A percentile compares a stretch with the other conserved stretches of the same genome.
Conservation (phyloP, 1,140 invertebrate species). For the Drosophila sucinea region DNA sequence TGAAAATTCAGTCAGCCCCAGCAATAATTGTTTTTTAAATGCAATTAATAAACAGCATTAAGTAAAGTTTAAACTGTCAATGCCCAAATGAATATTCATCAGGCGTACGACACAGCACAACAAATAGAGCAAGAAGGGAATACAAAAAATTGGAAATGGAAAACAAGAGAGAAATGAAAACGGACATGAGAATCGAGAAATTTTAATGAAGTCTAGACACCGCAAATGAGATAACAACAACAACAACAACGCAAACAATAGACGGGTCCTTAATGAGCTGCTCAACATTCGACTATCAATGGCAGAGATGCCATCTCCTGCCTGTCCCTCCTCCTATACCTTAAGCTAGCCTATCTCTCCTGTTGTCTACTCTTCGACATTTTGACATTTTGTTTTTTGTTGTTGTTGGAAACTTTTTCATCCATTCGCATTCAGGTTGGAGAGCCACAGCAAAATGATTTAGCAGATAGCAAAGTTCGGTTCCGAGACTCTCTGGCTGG, state of each 20-base stretch:
- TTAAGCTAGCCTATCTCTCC: not conserved
- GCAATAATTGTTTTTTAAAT: slow-evolving; percentile 68
- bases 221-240: slow-evolving; percentile 36
- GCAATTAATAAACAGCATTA: slow-evolving; percentile 52
- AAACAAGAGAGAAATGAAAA: slow-evolving; percentile 16
- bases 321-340: not conserved
- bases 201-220: slow-evolving; percentile 78
- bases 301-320: slow-evolving; percentile 19
- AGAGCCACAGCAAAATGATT: slow-evolving; percentile 57
- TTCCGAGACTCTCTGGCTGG: slow-evolving; percentile 24
- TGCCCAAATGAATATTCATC: slow-evolving; percentile 66
- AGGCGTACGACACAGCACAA: slow-evolving; percentile 13
- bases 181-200: slow-evolving; percentile 11
- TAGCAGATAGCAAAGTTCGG: slow-evolving; percentile 66
- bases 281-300: slow-evolving; percentile 56
- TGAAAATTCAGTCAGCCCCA: not conserved
- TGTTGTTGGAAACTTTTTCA: slow-evolving; percentile 45
- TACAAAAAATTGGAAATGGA: not conserved
- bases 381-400: slow-evolving; percentile 68
- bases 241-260: slow-evolving; percentile 20
- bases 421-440: slow-evolving; percentile 35
- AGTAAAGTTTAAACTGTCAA: slow-evolving; percentile 66
- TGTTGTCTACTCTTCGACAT: slow-evolving; percentile 46
- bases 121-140: slow-evolving; percentile 1
- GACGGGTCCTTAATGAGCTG: slow-evolving; percentile 56